Conservation (phyloP, 2,113 vertebrate genomes). For the Phylloscopus trochilus region DNA sequence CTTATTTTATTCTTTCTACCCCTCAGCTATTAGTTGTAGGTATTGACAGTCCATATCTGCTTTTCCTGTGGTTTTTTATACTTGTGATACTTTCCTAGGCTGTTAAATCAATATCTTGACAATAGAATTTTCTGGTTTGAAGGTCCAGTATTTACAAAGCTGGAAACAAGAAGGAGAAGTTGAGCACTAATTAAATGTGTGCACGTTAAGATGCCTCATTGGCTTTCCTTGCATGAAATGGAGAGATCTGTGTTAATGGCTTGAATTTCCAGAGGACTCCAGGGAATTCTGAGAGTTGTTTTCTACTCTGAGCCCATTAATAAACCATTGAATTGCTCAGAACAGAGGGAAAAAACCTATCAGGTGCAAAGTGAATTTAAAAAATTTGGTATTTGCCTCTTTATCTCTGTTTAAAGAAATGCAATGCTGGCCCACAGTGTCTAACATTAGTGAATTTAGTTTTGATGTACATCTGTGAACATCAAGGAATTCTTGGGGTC, state of each 20-base stretch:
- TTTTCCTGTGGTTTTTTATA: neutral
- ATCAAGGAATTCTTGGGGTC: neutral
- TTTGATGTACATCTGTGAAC: neutral
- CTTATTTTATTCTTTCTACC: neutral
- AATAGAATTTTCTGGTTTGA: neutral
- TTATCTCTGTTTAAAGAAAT: neutral
- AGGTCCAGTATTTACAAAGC: neutral
- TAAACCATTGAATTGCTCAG: neutral
- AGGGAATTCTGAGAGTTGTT: slow-evolving; percentile 18
- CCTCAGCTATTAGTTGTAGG: neutral
- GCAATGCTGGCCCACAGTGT: neutral
- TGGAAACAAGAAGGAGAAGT: neutral
- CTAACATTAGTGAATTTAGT: neutral
- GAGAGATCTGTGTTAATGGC: neutral
- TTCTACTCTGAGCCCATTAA: neutral
- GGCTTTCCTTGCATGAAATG: neutral
- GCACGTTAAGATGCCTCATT: neutral
- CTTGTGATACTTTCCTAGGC: neutral
- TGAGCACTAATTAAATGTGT: neutral
- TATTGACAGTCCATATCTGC: neutral
- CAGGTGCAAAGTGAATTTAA: neutral
- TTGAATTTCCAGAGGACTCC: neutral
- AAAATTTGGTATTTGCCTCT: neutral
- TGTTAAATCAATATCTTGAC: neutral
- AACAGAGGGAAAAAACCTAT: neutral